Base-by-base conservation (phyloP, 2,113 vertebrate genomes). In the Himantopus leucocephalus region DNA sequence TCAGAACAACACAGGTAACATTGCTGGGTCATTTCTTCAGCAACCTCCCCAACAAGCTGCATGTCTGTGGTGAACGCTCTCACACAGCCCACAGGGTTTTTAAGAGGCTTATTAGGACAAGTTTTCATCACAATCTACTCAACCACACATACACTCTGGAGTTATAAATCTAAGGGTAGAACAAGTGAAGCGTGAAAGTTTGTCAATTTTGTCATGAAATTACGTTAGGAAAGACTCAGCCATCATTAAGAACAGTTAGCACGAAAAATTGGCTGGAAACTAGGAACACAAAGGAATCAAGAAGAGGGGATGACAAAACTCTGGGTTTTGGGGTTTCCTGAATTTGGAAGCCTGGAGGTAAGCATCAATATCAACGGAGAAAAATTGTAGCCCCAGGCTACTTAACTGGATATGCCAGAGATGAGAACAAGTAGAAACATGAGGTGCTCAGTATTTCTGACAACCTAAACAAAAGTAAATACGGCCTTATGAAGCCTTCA, bases 1-100 rank as follows among this genome's bases (percentile, higher is more conserved):
- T 74, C 39, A 72, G 53, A 92, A 58, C 39, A 82, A 85, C 0
- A 6, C 7, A 12, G 48, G 0, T 34, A 72, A 85, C 0, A 0
- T 17, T 64, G 30, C 29, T 52, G 63, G 67, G 50, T 71, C 37
- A 52, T 39, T 91, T 67, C 91, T 43, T 89, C 76, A 88, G 59
- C 72, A 53, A 24, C 7, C 52, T 78, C 56, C 64, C 23, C 56
- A 70, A 16, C 6, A 41, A 62, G 78, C 53, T 79, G 16, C 7
- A 20, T 18, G 27, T 39, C 71, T 43, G 20, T 59, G 34, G 56
- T 35, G 6, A 90, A 60, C 62, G 50, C 56, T 68, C 41, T 74
- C 82, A 56, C 30, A 53, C 35, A 92, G 78, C 53, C 78, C 73
- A 66, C 12, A 79, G 11, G 30, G 30, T 12, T 23, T 50, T 59